Conservation (phyloP, 1,140 invertebrate genomes). For the Lordiphosa clarofinis region DNA sequence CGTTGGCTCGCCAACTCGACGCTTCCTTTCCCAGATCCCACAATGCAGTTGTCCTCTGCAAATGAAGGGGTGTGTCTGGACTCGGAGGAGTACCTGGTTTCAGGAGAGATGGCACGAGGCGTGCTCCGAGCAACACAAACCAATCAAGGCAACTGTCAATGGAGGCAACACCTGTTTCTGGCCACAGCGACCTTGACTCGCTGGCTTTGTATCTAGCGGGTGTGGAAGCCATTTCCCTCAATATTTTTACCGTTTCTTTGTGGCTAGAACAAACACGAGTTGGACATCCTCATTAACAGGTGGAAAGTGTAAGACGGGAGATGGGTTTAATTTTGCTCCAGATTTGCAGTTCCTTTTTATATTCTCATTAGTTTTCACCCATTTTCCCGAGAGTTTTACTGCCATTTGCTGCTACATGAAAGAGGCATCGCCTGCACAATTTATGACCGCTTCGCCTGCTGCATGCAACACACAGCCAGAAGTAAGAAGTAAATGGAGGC, state of each 20-base stretch:
- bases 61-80: slow-evolving; percentile 47
- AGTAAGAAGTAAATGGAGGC: too few species aligned
- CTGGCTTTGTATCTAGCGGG: slow-evolving; percentile 19
- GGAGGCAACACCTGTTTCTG: slow-evolving; percentile 52
- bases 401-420: slow-evolving; percentile 59
- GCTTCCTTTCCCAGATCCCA: slow-evolving; percentile 13
- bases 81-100: slow-evolving; percentile 16
- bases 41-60: slow-evolving; percentile 60
- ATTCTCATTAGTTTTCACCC: slow-evolving; percentile 39
- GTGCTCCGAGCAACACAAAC: slow-evolving; percentile 61
- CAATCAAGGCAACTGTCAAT: slow-evolving; percentile 69
- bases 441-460: slow-evolving; percentile 46
- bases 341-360: slow-evolving; percentile 16
- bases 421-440: slow-evolving; percentile 46
- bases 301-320: too few species aligned
- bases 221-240: slow-evolving; percentile 32
- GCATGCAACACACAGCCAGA: slow-evolving; percentile 20
- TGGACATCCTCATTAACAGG: too few species aligned
- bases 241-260: slow-evolving; percentile 8
- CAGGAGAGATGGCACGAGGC: slow-evolving; percentile 23
- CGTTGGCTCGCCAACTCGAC: slow-evolving; percentile 27
- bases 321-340: background rate
- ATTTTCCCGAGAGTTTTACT: slow-evolving; percentile 27
- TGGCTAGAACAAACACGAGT: too few species aligned
- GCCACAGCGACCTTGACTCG: slow-evolving; percentile 47